A percentile compares a stretch with the other conserved stretches of the same genome.
Conservation (phyloP, 2,113 vertebrate species). For the Megaleporinus macrocephalus region DNA sequence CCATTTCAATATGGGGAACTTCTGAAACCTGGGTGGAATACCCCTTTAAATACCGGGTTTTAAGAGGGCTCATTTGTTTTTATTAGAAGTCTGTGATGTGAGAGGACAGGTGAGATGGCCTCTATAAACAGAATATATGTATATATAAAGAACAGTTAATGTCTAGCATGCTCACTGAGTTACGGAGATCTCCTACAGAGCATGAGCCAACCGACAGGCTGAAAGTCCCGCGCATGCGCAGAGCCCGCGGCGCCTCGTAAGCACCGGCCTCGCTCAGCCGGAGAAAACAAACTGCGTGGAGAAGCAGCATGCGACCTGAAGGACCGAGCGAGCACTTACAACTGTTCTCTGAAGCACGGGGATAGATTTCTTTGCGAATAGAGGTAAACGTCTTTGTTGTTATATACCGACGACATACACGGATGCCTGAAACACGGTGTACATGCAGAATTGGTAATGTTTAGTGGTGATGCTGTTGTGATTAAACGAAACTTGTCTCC, state of each 20-base stretch:
- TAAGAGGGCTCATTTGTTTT: too few species aligned
- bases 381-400: background rate
- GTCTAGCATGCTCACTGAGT: background rate
- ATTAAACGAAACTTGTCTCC: slow-evolving; percentile 51
- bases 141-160: too few species aligned
- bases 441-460: background rate
- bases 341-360: background rate
- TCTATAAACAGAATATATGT: too few species aligned
- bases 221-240: slow-evolving; percentile 55
- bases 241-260: slow-evolving; percentile 37
- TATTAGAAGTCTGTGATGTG: too few species aligned
- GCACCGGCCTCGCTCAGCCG: slow-evolving; percentile 53
- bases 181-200: background rate
- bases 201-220: background rate
- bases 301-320: slow-evolving; percentile 30
- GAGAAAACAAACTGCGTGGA: slow-evolving; percentile 67
- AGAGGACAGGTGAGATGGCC: too few species aligned
- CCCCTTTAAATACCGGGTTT: too few species aligned
- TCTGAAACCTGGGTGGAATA: too few species aligned
- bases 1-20: too few species aligned
- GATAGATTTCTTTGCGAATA: too few species aligned
- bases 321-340: slow-evolving; percentile 22
- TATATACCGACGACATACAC: background rate
- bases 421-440: background rate
- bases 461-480: slow-evolving; percentile 40